phyloP scores from a whole-genome alignment of 2,113 vertebrate genomes.

The Hydropotes inermis region DNA sequence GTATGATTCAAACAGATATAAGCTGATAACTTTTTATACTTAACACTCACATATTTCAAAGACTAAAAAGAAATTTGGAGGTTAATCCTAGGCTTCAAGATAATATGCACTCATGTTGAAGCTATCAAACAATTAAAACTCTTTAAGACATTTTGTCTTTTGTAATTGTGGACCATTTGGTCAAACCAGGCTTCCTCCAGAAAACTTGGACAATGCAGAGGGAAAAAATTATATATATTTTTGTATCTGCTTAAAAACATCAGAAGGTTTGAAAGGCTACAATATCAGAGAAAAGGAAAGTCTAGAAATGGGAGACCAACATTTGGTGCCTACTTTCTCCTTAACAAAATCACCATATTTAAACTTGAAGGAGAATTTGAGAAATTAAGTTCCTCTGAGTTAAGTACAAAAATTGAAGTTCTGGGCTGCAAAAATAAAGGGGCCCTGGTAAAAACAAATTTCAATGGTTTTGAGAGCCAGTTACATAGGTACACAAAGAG shows the following conservation, averaged over 20 bases:
- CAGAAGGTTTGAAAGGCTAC: background rate
- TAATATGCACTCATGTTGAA: background rate
- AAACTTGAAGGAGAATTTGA: background rate
- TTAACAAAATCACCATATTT: background rate
- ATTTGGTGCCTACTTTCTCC: background rate
- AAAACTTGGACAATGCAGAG: background rate
- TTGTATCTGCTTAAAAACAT: background rate
- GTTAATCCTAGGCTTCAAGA: background rate
- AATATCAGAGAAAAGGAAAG: background rate
- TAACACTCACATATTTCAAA: background rate
- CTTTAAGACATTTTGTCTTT: background rate
- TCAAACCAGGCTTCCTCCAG: background rate
- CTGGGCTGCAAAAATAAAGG: background rate
- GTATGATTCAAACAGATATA: background rate
- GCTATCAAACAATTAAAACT: background rate
- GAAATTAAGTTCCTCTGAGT: background rate
- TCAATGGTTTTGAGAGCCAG: background rate
- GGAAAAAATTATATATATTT: background rate
- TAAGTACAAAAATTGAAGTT: background rate
- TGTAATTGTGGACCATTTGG: background rate
- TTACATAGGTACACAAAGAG: background rate
- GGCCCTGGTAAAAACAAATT: background rate
- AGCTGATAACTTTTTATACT: background rate
- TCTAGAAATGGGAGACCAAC: background rate
- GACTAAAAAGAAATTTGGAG: background rate